These are phyloP conservation scores for Macropodus opercularis DNA, from an alignment of 2,797 vertebrate genomes.

Conservation along the genomic window DNA sequence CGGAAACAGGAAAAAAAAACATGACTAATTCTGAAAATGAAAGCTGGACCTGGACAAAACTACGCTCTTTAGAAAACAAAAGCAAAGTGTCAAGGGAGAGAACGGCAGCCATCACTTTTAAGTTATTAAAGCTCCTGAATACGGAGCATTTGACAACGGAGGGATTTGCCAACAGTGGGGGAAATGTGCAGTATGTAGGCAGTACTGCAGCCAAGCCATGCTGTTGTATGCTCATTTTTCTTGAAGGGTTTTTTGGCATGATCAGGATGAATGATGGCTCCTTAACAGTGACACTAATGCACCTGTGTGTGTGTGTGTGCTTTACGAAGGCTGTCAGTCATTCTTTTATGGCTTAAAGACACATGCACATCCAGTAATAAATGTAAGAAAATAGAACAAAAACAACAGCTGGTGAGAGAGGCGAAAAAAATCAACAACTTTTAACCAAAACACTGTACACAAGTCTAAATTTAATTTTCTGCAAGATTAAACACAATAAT, in stretches of 20 bases:
- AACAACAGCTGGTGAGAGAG: conserved; percentile 75
- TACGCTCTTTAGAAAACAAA: conserved; percentile 63
- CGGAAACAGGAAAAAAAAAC: conserved; percentile 22
- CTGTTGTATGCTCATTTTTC: conserved; percentile 65
- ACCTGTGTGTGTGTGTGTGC: conserved; percentile 8
- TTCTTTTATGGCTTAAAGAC: conserved; percentile 18
- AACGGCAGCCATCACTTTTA: conserved; percentile 63
- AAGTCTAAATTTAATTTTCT: conserved; percentile 95
- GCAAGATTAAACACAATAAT: conserved; percentile 96
- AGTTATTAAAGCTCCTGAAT: conserved; percentile 67
- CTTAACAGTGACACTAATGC: conserved; percentile 52
- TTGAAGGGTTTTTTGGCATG: conserved; percentile 69
- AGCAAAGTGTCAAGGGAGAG: conserved; percentile 53
- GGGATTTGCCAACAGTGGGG: conserved; percentile 60
- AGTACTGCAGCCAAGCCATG: conserved; percentile 63
- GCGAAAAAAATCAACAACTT: conserved; percentile 79
- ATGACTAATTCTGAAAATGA: conserved; percentile 69
- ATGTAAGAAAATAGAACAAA: conserved; percentile 55
- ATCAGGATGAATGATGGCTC: conserved; percentile 51
- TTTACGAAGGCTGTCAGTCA: conserved; percentile 31
- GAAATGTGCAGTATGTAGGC: conserved; percentile 56
- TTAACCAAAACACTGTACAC: conserved; percentile 85
- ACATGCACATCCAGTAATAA: conserved; percentile 29
- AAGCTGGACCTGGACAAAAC: conserved; percentile 45
- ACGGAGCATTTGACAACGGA: conserved; percentile 54